These are phyloP conservation scores for Oreochromis tanganicae DNA, from an alignment of 2,113 vertebrate species.

Conservation along the genomic window DNA sequence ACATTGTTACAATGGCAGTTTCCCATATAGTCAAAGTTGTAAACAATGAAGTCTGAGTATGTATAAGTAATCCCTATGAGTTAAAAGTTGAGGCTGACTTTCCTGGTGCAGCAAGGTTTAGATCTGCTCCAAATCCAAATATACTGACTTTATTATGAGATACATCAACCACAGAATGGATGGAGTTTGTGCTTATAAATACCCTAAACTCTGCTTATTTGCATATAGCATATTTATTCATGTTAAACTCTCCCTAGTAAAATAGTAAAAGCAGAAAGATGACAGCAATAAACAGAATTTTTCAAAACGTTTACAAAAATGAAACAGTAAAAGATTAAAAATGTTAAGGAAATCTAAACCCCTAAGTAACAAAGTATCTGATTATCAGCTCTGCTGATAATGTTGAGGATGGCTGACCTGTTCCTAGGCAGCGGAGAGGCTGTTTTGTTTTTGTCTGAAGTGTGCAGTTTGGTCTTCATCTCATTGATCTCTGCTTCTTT, in stretches of 20 bases:
- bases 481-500: constrained; percentile 96
- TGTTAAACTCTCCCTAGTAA: not conserved
- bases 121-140: not conserved
- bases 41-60: not conserved
- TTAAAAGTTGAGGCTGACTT: not conserved
- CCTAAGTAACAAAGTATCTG: not conserved
- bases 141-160: not conserved
- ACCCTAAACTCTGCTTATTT: not conserved
- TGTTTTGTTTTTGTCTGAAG: constrained; percentile 70
- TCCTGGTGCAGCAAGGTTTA: not conserved
- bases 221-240: not conserved
- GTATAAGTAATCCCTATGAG: not conserved
- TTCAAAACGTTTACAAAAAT: not conserved
- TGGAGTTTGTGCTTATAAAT: not conserved
- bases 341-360: not conserved
- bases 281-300: not conserved
- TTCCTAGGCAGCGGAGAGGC: constrained; percentile 43
- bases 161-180: not conserved
- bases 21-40: not conserved
- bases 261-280: not conserved
- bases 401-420: constrained; percentile 67
- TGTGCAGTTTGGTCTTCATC: constrained; percentile 81
- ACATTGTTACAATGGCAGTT: not conserved
- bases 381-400: not conserved
- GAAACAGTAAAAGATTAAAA: not conserved